These are phyloP conservation scores for Capromys pilorides DNA, from an alignment of 2,797 vertebrate species.

Conservation along the genomic window DNA sequence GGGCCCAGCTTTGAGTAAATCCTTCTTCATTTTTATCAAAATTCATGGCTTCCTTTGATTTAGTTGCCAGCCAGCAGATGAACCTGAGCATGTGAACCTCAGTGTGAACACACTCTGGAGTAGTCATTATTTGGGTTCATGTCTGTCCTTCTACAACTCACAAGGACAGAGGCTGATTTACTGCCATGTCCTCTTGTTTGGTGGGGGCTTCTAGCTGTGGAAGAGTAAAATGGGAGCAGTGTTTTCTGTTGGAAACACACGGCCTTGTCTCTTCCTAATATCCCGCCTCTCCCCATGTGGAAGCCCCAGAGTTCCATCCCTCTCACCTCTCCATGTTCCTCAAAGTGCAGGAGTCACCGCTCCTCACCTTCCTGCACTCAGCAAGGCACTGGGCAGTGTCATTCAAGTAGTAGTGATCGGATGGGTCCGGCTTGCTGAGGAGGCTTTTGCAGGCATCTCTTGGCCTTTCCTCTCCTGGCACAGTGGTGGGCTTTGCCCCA, in stretches of 20 bases:
- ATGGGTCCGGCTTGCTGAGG: fast-evolving
- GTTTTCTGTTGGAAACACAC: background rate
- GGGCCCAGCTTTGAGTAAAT: background rate
- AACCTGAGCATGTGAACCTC: background rate
- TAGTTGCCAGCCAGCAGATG: background rate
- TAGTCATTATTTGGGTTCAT: background rate
- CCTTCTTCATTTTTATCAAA: background rate
- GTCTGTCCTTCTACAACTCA: background rate
- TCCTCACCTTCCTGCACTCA: fast-evolving
- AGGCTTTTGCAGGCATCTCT: background rate
- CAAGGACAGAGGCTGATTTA: background rate
- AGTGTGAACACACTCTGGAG: background rate
- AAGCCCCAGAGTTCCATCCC: background rate
- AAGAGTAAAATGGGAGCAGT: background rate
- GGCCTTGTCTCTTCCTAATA: background rate
- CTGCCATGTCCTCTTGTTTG: background rate
- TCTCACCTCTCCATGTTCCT: constrained; percentile 70
- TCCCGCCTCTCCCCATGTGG: fast-evolving
- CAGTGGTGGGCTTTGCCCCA: fast-evolving
- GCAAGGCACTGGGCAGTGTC: background rate
- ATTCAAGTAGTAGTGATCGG: fast-evolving
- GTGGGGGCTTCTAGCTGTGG: no score
- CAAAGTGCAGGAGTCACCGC: background rate
- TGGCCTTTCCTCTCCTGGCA: fast-evolving
- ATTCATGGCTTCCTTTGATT: background rate